Base-by-base conservation (phyloP, 2,888 invertebrate genomes). In the Lithophane semibrunnea region DNA sequence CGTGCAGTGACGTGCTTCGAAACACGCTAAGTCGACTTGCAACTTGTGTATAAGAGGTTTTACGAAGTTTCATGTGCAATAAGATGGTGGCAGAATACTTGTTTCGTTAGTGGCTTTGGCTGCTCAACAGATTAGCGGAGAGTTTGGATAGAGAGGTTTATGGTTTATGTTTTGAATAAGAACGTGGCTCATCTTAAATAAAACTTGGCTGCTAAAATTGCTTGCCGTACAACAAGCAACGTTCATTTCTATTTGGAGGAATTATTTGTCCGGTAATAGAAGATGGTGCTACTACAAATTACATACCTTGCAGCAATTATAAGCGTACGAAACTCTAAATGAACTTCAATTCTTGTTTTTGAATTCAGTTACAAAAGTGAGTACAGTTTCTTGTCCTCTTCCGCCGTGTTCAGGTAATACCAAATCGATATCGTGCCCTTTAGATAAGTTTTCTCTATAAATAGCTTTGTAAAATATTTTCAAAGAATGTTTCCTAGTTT, bases 1-100 rank as follows among this genome's bases (percentile, higher is more conserved):
- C 86, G 44, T 79, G 84, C 47, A 72, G 71, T 75, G 86, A 83
- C 74, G 84, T 83, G 84, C 66, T 77, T 66, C 58, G 71, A 54
- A 80, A 73, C 78, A 86, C 73, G 71, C 60, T 85, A 86, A 86
- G 82, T 77, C 87, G 67, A 71, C 65, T 74, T 78, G 64, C 65
- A 70, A 66, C 69, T 86, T 66, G 58, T 74, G 74, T 79, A 29
- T 67, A 79, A 70, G 86, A 78, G 74, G 86, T 80, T 83, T 86
- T 68, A 42, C 29, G 49, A 86, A 83, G 84, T 83, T 83, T 86
- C 71, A 75, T 79, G 75, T 84, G 84, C 84, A 83, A 67, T 86
- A 84, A 75, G 72, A 70, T 69, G 61, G 54, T 54, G 66, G 52
- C 52, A 47, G 54, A 37, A 56, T 73, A 72, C 60, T 65, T 83